These are phyloP conservation scores for Vicugna pacos DNA, from an alignment of 2,113 vertebrate genomes.

Conservation along the genomic window DNA sequence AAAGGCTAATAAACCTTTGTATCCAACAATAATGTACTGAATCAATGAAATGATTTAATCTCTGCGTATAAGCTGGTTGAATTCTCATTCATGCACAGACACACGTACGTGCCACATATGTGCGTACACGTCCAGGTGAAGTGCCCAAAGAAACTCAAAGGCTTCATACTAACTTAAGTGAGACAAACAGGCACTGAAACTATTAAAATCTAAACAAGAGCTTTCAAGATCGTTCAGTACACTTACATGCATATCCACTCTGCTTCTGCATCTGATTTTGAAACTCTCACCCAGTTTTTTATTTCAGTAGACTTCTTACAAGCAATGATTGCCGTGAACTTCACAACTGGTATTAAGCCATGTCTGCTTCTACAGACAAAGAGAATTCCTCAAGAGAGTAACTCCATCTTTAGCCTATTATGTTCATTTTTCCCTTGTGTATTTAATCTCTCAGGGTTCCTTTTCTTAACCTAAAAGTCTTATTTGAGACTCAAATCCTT, in stretches of 20 bases:
- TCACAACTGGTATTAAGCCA: neutral
- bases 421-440: neutral
- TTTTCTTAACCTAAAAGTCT: slow-evolving; percentile 52
- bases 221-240: neutral
- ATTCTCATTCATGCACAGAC: neutral
- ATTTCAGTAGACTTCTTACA: neutral
- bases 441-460: slow-evolving; percentile 11
- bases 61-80: neutral
- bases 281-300: neutral
- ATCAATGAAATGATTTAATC: neutral
- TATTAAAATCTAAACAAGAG: neutral
- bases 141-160: neutral
- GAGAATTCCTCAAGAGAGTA: slow-evolving; percentile 36
- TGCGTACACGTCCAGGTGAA: neutral
- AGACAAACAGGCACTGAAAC: neutral
- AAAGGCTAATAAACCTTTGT: neutral
- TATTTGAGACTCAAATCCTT: slow-evolving; percentile 53
- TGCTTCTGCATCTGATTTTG: neutral
- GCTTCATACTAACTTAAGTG: neutral
- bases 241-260: neutral
- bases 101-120: rapidly evolving
- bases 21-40: neutral
- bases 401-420: neutral
- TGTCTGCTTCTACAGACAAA: slow-evolving; percentile 14
- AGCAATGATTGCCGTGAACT: neutral